phyloP scores from a whole-genome alignment of 1,140 invertebrate genomes.

The Megathymus violae region DNA sequence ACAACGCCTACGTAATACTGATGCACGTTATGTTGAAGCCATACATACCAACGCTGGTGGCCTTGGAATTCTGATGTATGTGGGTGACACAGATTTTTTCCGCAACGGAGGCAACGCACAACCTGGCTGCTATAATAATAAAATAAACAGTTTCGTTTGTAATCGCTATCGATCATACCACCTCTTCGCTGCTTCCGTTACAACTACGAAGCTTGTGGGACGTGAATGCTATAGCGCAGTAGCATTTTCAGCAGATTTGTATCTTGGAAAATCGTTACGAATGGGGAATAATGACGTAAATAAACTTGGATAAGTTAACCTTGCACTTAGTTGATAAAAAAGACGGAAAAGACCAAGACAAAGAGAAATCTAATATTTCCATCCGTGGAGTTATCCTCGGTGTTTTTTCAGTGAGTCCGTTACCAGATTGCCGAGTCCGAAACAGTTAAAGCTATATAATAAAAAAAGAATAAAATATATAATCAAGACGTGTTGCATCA shows the following conservation, averaged over 20 bases:
- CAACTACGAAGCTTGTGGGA: constrained; percentile 54
- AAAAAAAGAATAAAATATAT: too few relatives aligned
- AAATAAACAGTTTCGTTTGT: constrained; percentile 78
- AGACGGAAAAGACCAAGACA: too few relatives aligned
- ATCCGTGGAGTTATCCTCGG: too few relatives aligned
- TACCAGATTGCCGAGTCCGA: too few relatives aligned
- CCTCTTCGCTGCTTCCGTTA: constrained; percentile 82
- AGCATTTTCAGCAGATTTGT: constrained; percentile 51
- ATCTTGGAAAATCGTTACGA: constrained; percentile 43
- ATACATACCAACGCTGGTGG: constrained; percentile 87
- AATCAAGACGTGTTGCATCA: too few relatives aligned
- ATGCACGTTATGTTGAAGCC: constrained; percentile 87
- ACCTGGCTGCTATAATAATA: constrained; percentile 67
- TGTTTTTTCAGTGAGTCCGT: too few relatives aligned
- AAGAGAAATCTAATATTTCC: too few relatives aligned
- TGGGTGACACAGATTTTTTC: constrained; percentile 89
- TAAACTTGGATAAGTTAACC: constrained; percentile 61
- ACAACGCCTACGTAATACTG: constrained; percentile 49
- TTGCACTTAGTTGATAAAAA: too few relatives aligned
- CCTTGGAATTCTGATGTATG: constrained; percentile 81
- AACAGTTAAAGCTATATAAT: too few relatives aligned
- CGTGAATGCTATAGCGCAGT: constrained; percentile 39
- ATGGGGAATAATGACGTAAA: constrained; percentile 61
- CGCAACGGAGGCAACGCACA: constrained; percentile 88
- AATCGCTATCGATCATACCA: constrained; percentile 86